Evolutionary conservation across 2,113 vertebrate species (phyloP), one percentile per base, ranked within the genome.

Genomic region (Spheniscus mendiculus): DNA sequence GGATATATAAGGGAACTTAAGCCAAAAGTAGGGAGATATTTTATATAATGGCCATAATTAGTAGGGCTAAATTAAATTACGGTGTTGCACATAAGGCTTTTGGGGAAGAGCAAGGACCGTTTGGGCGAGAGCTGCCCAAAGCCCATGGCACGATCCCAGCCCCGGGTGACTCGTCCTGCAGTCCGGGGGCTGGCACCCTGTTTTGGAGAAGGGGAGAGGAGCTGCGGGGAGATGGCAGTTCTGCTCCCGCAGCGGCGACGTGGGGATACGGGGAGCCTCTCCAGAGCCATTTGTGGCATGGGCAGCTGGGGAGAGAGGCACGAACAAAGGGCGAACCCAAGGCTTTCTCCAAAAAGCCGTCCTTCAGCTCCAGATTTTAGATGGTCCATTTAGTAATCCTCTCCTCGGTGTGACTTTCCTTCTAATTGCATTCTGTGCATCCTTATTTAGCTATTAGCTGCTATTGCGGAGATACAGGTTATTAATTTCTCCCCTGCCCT

Each of bases 401-500:
- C 71, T 80, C 93, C 65, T n/a, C 5, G 2, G 40, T 8, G 59
- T 90, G 90, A 81, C 65, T 97, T 72, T 67, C 62, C 79, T 80
- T 73, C 83, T 94, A 81, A 95, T 90, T 92, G 82, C 38, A 0
- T 42, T 77, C 87, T 21, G 20, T 6, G 87, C 84, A 50, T 74
- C 86, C 86, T 81, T 58, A 30, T 79, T 81, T 84, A 74, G 83
- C 90, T 55, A 22, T 95, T 92, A 95, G 21, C 90, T 45, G 44
- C 89, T 42, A 0, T 47, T 71, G 86, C 4, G 2, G 71, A 73
- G 95, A 84, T 78, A 59, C 90, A 93, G 94, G 67, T 93, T 90
- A 88, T 95, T 95, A 97, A 94, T 93, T 93, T 86, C 76, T 89
- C 32, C 67, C 67, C 69, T 89, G 79, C 82, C 67, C 76, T 93